Base-by-base conservation (phyloP, 2,888 invertebrate species). In the Teleiodes luculella region DNA sequence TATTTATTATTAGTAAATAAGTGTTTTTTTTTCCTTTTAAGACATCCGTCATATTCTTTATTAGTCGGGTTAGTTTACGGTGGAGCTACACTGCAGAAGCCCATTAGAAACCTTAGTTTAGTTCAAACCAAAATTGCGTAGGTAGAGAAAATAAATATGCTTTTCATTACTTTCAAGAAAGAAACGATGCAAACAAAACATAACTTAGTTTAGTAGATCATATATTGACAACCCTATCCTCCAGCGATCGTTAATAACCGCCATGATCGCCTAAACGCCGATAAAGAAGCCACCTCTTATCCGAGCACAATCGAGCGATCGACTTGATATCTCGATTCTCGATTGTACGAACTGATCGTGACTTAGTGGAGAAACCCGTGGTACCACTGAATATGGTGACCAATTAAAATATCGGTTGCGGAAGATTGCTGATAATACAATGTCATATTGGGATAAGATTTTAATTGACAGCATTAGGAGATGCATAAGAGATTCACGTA, bases 231-330 rank as follows among this genome's bases (percentile, higher is more conserved):
- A 20, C 43, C 43, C 43, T 43, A 43, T 43, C 28, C 13, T 7
- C 33, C 10, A 33, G 52, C 55, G 65, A 68, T 74, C 78, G 74
- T 78, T 78, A 74, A 74, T 78, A 80, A 75, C 70, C 59, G 58
- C 53, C 53, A 62, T 68, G 73, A 73, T 71, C 67, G 69, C 63
- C 72, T 72, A 71, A 76, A 69, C 59, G 69, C 53, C 66, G 81
- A 82, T 81, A 80, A 77, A 70, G 80, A 79, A 63, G 72, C 76
- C 74, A 74, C 74, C 68, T 68, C 63, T 64, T 75, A 81, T 79
- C 78, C 61, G 59, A 59, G 65, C 71, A 76, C 72, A 63, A 84
- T 82, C 80, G 39, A 20, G 4, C 39, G 18, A 41, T 43, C 43
- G 68, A 64, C 61, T 67, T 51, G 43, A 33, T 41, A 52, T 35